A percentile compares a stretch with the other conserved stretches of the same genome.
Conservation (phyloP, 2,888 invertebrate species). For the Petrolisthes cinctipes region DNA sequence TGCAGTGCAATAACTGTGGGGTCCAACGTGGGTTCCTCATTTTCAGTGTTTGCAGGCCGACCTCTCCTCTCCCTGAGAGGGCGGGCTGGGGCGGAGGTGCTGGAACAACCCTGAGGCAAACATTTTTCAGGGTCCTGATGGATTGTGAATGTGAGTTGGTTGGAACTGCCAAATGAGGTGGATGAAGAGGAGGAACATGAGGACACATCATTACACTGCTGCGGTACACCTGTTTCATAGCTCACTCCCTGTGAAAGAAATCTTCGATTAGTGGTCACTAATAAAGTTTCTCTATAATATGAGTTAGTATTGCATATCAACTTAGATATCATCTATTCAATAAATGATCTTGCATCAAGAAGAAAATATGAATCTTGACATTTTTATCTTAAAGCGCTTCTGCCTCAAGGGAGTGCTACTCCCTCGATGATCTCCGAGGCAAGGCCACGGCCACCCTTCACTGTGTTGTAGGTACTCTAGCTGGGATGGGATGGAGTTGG, state of each 20-base stretch:
- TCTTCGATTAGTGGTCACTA: not conserved
- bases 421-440: too few species aligned
- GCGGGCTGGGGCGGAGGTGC: not conserved
- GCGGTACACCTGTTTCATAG: slow-evolving; percentile 54
- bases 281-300: not conserved
- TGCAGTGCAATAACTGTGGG: slow-evolving; percentile 43
- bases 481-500: not conserved
- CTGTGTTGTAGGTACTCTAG: not conserved
- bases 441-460: not conserved
- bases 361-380: too few species aligned
- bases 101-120: not conserved
- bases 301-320: too few species aligned
- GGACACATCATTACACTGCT: slow-evolving; percentile 37
- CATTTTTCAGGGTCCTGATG: not conserved
- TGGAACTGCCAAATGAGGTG: not conserved
- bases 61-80: slow-evolving; percentile 30
- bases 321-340: too few species aligned
- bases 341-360: too few species aligned
- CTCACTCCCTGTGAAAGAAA: slow-evolving; percentile 39
- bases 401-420: too few species aligned
- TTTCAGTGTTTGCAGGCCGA: slow-evolving; percentile 5
- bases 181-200: not conserved
- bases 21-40: slow-evolving; percentile 21
- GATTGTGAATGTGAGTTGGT: not conserved
- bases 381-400: too few species aligned